Evolutionary conservation across 2,113 vertebrate species (phyloP).

Genomic region (Gyps fulvus): DNA sequence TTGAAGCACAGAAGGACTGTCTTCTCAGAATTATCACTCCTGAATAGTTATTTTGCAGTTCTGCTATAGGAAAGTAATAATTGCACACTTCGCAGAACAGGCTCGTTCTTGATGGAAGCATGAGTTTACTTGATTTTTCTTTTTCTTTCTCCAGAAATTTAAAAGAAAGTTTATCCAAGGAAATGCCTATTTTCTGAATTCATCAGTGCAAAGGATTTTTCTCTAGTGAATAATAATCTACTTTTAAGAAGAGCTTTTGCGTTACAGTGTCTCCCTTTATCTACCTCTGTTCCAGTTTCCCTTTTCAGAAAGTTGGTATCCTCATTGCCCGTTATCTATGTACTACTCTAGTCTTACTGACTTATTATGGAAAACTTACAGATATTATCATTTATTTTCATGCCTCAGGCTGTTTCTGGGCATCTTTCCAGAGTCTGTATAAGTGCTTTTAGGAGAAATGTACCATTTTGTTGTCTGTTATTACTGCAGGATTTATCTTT

Average conservation of each 20-base stretch:
- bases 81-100: not conserved
- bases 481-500: slow-evolving; percentile 24
- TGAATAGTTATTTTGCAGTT: not conserved
- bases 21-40: not conserved
- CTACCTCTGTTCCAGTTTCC: not conserved
- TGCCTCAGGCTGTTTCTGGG: not conserved
- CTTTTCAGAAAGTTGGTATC: not conserved
- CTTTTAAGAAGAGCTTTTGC: not conserved
- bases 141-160: not conserved
- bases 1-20: not conserved
- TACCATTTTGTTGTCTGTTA: slow-evolving; percentile 25
- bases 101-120: not conserved
- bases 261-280: not conserved
- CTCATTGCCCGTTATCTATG: not conserved
- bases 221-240: not conserved
- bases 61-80: not conserved
- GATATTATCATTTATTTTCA: slow-evolving; percentile 11
- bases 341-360: not conserved
- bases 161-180: not conserved
- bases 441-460: slow-evolving; percentile 18
- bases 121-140: not conserved
- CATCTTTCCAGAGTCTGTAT: not conserved
- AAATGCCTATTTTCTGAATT: not conserved
- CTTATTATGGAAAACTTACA: slow-evolving; percentile 5
- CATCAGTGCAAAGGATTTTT: not conserved